These are phyloP conservation scores for Reinhardtius hippoglossoides DNA, from an alignment of 2,113 vertebrate species.

Conservation along the genomic window DNA sequence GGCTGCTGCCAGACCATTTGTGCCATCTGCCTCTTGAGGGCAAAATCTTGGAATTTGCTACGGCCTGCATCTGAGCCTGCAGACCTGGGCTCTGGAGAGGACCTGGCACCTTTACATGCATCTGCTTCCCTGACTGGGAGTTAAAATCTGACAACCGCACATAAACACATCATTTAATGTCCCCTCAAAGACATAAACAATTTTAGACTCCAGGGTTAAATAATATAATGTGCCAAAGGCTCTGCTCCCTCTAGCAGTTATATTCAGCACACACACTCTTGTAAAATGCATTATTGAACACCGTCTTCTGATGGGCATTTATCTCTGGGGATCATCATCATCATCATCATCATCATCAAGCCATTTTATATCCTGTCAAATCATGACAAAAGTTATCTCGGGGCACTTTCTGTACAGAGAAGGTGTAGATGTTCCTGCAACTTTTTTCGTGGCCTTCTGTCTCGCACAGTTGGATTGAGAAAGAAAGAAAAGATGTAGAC, in stretches of 20 bases:
- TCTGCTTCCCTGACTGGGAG: not conserved
- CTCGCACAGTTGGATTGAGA: not conserved
- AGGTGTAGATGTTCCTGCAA: too few species aligned
- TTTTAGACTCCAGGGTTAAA: not conserved
- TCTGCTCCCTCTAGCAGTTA: too few species aligned
- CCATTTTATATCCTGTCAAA: too few species aligned
- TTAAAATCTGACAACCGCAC: slow-evolving; percentile 4
- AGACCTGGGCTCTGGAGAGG: slow-evolving; percentile 1
- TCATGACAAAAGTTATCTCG: too few species aligned
- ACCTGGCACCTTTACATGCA: slow-evolving; percentile 26
- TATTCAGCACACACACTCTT: too few species aligned
- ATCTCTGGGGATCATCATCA: not conserved
- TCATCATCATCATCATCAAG: not conserved
- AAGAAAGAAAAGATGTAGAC: too few species aligned
- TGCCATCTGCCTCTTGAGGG: slow-evolving; percentile 25
- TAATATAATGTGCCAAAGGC: too few species aligned
- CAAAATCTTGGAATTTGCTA: slow-evolving; percentile 4
- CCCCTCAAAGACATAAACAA: not conserved
- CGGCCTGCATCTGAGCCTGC: slow-evolving; percentile 24
- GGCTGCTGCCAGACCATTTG: slow-evolving; percentile 34
- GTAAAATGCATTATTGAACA: too few species aligned
- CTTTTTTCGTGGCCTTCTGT: not conserved
- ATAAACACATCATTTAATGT: not conserved
- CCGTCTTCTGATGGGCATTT: too few species aligned
- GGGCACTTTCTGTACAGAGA: too few species aligned